Base-by-base conservation (phyloP, 2,797 vertebrate species). In the Pempheris klunzingeri region DNA sequence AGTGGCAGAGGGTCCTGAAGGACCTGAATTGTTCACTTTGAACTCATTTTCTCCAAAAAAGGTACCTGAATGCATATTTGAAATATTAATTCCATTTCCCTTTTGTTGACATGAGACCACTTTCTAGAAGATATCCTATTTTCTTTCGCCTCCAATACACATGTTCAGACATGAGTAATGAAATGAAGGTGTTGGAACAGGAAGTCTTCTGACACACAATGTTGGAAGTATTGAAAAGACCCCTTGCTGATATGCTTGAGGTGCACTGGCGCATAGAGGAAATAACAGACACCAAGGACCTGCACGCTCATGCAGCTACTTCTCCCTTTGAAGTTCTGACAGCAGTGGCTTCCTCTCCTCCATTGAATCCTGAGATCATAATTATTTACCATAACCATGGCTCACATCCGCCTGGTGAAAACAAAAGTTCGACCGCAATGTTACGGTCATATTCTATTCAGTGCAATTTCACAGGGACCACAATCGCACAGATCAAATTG, bases 311-410 rank as follows among this genome's bases (percentile, higher is more conserved):
- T 68, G 78, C 81, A 80, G 81, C 76, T 61, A 54, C 83, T 73
- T 74, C 86, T 85, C 60, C 83, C 87, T 92, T 92, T 89, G 89
- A 92, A 93, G 89, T 88, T 86, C 86, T 88, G 82, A 91, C 88
- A 86, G 84, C 74, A 28, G 88, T 89, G 58, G 63, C 81, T 88
- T 83, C 87, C 71, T 83, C 76, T 78, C 69, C 80, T 73, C 81
- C 46, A 30, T 32, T 32, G 63, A 87, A 84, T 75, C 73, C 71
- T 55, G 77, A 76, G 69, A 87, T 87, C 86, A 80, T 87, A 86
- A 91, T 92, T 90, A 89, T 92, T 93, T 91, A 90, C 91, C 78
- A 79, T 82, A 83, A 80, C 81, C 64, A 28, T 38, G 26, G 80
- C 83, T 74, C 69, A 63, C 83, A 80, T 81, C 72, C 24, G 74